Base-by-base conservation (phyloP, 2,888 invertebrate genomes). In the Thymelicus acteon region DNA sequence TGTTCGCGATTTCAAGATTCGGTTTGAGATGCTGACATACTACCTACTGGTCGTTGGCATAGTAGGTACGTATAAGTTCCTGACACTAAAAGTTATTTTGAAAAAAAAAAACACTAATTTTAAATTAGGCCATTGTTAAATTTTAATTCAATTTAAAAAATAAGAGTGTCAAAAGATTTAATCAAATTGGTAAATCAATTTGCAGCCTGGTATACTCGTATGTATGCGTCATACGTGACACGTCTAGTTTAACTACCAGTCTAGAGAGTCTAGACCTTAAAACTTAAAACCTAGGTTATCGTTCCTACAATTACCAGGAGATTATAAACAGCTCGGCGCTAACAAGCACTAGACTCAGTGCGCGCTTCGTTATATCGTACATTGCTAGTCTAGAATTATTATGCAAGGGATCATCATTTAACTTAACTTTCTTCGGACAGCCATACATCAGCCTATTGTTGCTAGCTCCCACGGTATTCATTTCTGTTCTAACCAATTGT, bases 231-330 rank as follows among this genome's bases (percentile, higher is more conserved):
- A 19, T 19, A 19, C 19, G 19, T 19, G 19, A 19, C 19, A 44
- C 44, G 44, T 10, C 44, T 44, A 44, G 44, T 44, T 44, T 44
- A 44, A 10, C 44, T 10, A 44, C 12, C 57, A 31, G n/a, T 12
- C 68, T 62, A 63, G 40, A 40, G 3, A 44, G 60, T 61, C 67
- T 58, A 71, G 68, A 60, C 69, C 60, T 61, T 40, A 65, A 67
- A 12, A 76, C 73, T 77, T 75, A 72, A 80, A 78, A 85, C 78
- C 87, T 86, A 82, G 81, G 77, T 78, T 71, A 77, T 75, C 83
- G 86, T 92, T 90, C 91, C 91, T 92, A 91, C 85, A 88, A 83
- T 79, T 89, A 93, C 92, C 82, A 92, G 91, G 92, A 78, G 76
- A 75, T 67, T 90, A 92, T 83, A 83, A 77, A 67, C 73, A 10